Percentiles rank a stretch among this genome's conserved stretches.
Evolutionary conservation across 37 sponge, comb jelly and placozoan species (phyloP).

Genomic region (Mnemiopsis leidyi): DNA sequence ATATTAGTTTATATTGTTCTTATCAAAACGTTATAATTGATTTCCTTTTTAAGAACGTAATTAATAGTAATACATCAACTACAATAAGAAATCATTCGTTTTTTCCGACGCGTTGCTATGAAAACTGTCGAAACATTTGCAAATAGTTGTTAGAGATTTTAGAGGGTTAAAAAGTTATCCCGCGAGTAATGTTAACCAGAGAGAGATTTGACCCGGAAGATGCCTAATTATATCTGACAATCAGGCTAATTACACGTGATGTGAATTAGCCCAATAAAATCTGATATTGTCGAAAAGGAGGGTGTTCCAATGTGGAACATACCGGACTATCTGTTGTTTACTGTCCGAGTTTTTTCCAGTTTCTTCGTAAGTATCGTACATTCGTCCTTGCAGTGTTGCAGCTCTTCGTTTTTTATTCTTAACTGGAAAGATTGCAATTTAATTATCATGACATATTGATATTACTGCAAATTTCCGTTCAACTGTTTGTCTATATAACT

Average conservation of each 20-base stretch:
- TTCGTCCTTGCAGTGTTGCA: constrained; percentile 25
- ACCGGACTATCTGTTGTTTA: neutral
- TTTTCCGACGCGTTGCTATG: no score
- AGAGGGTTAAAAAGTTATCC: no score
- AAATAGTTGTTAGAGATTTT: no score
- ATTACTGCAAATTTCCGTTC: no score
- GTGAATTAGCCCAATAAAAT: neutral
- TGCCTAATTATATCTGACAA: neutral
- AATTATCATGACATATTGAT: neutral
- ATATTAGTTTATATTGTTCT: neutral
- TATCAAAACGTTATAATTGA: neutral
- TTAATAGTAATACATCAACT: neutral
- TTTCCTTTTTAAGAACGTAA: neutral
- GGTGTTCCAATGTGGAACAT: constrained; percentile 64
- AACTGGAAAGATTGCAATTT: neutral
- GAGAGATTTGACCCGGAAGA: neutral
- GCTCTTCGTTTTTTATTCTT: constrained; percentile 43
- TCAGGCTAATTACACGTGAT: neutral
- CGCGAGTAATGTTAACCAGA: neutral
- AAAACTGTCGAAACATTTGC: no score
- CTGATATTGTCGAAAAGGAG: neutral
- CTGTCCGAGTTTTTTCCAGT: constrained; percentile 18
- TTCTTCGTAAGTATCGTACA: neutral
- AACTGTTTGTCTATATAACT: no score
- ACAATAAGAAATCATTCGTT: neutral